Percentiles rank a stretch among this genome's conserved stretches.
phyloP scores from a whole-genome alignment of 2,888 invertebrate genomes.

The Cerastoderma edule region DNA sequence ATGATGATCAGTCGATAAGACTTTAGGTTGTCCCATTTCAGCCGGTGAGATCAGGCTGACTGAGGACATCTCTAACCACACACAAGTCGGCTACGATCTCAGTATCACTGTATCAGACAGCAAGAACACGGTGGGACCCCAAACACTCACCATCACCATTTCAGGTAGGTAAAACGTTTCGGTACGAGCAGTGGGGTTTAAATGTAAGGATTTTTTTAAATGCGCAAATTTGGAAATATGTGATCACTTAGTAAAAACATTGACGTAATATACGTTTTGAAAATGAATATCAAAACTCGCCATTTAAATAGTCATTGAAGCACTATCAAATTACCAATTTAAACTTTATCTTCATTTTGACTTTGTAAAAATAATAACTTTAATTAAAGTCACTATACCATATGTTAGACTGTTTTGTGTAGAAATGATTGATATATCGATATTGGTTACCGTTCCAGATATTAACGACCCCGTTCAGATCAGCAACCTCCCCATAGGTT shows the following conservation, averaged over 20 bases:
- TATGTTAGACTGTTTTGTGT: too few species aligned
- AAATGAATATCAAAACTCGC: too few species aligned
- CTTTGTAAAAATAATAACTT: too few species aligned
- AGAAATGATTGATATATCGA: background rate
- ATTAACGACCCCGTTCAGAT: slow-evolving; percentile 39
- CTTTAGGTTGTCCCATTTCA: slow-evolving; percentile 15
- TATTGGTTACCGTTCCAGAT: slow-evolving; percentile 28
- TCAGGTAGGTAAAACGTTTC: slow-evolving; percentile 29
- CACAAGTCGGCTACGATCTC: slow-evolving; percentile 41
- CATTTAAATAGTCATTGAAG: too few species aligned
- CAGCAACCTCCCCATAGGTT: slow-evolving; percentile 26
- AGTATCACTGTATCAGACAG: slow-evolving; percentile 43
- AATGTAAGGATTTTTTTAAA: background rate
- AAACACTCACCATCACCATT: slow-evolving; percentile 41
- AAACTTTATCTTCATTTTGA: too few species aligned
- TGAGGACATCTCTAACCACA: slow-evolving; percentile 25
- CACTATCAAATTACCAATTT: too few species aligned
- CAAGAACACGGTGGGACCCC: slow-evolving; percentile 41
- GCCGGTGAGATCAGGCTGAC: slow-evolving; percentile 41
- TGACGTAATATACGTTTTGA: too few species aligned
- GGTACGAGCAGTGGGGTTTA: too few species aligned
- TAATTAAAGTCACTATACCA: too few species aligned
- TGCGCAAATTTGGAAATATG: too few species aligned
- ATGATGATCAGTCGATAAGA: too few species aligned
- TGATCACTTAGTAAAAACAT: too few species aligned